These are phyloP conservation scores for Himalopsyche anomala DNA, from an alignment of 2,888 invertebrate species.

Conservation along the genomic window DNA sequence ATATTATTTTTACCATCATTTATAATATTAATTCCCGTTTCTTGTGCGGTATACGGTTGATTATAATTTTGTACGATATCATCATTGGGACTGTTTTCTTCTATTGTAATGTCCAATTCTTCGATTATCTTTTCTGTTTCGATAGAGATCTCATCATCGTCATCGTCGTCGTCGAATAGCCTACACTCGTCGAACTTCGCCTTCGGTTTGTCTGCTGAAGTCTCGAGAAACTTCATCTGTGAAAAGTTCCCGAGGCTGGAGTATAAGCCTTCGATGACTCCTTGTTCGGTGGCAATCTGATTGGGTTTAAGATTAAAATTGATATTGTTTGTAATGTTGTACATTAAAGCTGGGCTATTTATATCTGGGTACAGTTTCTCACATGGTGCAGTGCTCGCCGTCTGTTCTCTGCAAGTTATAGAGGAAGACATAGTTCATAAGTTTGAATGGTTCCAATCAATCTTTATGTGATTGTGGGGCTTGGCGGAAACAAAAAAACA, in stretches of 20 bases:
- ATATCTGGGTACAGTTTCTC: background rate
- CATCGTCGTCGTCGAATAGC: slow-evolving; percentile 29
- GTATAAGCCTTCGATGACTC: background rate
- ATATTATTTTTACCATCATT: background rate
- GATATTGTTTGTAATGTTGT: background rate
- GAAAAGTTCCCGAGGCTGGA: background rate
- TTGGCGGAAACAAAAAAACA: too few species aligned
- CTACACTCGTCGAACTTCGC: background rate
- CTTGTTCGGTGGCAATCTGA: background rate
- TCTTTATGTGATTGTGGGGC: too few species aligned
- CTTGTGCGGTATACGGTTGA: background rate
- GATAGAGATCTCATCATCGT: slow-evolving; percentile 12
- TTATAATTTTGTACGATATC: background rate
- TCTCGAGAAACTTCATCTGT: background rate
- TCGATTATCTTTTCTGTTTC: slow-evolving; percentile 29
- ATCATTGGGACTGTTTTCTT: background rate
- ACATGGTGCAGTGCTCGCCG: background rate
- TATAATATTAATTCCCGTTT: background rate
- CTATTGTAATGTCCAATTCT: slow-evolving; percentile 10
- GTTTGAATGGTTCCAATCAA: too few species aligned
- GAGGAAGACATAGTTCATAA: too few species aligned
- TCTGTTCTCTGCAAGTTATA: background rate
- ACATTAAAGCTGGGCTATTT: background rate
- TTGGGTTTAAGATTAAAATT: background rate
- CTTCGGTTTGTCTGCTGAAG: background rate